Evolutionary conservation across 2,797 vertebrate genomes (phyloP), one percentile per base, ranked within the genome.

Genomic region (Limosa lapponica): DNA sequence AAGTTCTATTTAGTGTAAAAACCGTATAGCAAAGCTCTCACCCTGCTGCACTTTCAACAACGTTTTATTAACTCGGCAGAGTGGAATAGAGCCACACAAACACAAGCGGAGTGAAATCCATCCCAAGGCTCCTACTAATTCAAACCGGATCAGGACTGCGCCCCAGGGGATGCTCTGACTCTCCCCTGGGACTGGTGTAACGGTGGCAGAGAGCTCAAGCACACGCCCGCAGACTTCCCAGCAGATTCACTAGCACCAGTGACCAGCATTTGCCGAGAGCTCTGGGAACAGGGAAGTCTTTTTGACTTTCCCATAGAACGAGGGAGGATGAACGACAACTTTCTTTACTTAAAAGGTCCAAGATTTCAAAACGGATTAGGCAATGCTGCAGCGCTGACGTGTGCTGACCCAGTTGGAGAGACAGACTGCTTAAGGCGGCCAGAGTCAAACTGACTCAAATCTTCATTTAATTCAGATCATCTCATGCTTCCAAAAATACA

Each of bases 401-500:
- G 92, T 30, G 4, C 87, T 96, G 96, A 97, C 87, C 83, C 73
- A 97, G 75, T 54, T 97, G 95, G 94, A 97, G 80, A 91, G 82
- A 91, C 66, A 93, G 93, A 89, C 74, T 91, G 95, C 94, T 97
- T 82, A 96, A 96, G 96, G 95, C 91, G 2, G 93, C 88, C 94
- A 93, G 88, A 49, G 80, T 96, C 96, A 96, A 93, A 95, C 73
- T 95, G 90, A 97, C 91, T 97, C 95, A 96, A 75, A 92, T 92
- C 87, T 90, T 95, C 92, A 90, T 70, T 97, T 97, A 95, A 96
- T 95, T 95, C 92, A 94, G 77, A 94, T 91, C 94, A 93, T 90
- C 78, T 75, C 55, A 69, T 54, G 64, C 82, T 95, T 96, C 96
- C 79, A 90, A 95, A 96, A 87, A 86, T 69, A 95, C 11, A 96